Percentiles rank a stretch among this genome's conserved stretches.
phyloP scores from a whole-genome alignment of 2,797 vertebrate genomes.

The Tarsius wallacei region DNA sequence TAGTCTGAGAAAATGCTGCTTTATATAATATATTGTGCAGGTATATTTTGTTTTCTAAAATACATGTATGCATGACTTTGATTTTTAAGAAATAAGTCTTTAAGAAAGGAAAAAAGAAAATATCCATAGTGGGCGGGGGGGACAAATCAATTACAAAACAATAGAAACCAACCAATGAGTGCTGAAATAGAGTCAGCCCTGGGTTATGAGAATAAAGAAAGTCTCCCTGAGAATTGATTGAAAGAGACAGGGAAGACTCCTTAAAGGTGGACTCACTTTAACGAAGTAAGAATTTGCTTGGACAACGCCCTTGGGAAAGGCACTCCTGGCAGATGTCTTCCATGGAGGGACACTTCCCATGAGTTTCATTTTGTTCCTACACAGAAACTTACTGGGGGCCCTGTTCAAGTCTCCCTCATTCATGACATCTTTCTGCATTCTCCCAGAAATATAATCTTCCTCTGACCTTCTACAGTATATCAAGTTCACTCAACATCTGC shows the following conservation, averaged over 20 bases:
- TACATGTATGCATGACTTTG: not conserved
- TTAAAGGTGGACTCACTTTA: not conserved
- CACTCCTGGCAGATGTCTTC: not conserved
- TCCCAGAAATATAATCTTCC: not conserved
- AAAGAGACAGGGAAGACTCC: not conserved
- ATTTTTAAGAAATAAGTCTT: slow-evolving; percentile 30
- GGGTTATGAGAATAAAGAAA: not conserved
- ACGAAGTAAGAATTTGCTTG: not conserved
- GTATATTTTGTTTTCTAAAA: not conserved
- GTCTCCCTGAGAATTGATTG: not conserved
- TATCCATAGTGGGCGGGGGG: not conserved
- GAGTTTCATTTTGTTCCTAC: not conserved
- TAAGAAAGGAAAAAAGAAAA: not conserved
- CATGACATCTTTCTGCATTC: not conserved
- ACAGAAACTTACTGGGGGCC: not conserved
- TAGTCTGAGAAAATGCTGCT: not conserved
- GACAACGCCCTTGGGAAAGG: not conserved
- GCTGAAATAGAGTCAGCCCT: not conserved
- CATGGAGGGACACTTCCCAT: rapidly evolving
- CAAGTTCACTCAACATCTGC: not conserved
- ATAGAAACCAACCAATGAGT: not conserved
- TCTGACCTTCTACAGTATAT: not conserved
- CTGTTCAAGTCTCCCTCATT: not conserved
- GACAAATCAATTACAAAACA: not conserved
- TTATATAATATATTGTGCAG: not conserved